phyloP scores from a whole-genome alignment of 2,797 vertebrate species.

The Sebastiscus albofasciatus region DNA sequence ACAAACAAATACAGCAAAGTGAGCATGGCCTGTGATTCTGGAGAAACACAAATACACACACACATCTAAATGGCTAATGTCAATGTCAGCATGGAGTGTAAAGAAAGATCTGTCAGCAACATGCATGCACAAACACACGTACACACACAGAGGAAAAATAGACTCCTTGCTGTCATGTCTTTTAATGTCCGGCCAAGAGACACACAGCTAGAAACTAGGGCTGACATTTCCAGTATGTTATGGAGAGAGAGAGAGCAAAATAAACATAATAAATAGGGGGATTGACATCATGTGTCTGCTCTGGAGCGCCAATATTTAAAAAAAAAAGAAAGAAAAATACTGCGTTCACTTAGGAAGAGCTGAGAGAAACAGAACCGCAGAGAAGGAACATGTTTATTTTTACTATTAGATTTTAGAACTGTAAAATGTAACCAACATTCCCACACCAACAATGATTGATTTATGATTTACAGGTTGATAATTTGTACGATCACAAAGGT shows the following conservation, averaged over 20 bases:
- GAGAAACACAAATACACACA: conserved; percentile 72
- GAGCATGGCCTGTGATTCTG: conserved; percentile 60
- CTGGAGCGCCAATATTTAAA: conserved; percentile 27
- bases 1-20: conserved; percentile 65
- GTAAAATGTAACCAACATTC: neutral
- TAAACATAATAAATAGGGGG: conserved; percentile 75
- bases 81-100: conserved; percentile 72
- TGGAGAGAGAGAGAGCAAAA: conserved; percentile 68
- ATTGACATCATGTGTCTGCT: conserved; percentile 77
- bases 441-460: neutral
- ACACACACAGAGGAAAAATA: conserved; percentile 63
- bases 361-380: conserved; percentile 35
- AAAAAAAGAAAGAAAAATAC: neutral
- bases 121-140: neutral
- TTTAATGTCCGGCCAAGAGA: conserved; percentile 73
- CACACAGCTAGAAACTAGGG: conserved; percentile 60
- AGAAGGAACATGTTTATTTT: conserved; percentile 21
- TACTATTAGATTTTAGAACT: conserved; percentile 17
- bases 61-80: conserved; percentile 70
- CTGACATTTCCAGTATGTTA: conserved; percentile 70
- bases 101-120: conserved; percentile 69
- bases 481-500: neutral
- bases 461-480: conserved; percentile 2
- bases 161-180: conserved; percentile 64
- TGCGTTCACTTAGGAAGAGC: conserved; percentile 41